These are phyloP conservation scores for Stenotaenia linearis DNA, from an alignment of 2,888 invertebrate genomes.

Conservation along the genomic window DNA sequence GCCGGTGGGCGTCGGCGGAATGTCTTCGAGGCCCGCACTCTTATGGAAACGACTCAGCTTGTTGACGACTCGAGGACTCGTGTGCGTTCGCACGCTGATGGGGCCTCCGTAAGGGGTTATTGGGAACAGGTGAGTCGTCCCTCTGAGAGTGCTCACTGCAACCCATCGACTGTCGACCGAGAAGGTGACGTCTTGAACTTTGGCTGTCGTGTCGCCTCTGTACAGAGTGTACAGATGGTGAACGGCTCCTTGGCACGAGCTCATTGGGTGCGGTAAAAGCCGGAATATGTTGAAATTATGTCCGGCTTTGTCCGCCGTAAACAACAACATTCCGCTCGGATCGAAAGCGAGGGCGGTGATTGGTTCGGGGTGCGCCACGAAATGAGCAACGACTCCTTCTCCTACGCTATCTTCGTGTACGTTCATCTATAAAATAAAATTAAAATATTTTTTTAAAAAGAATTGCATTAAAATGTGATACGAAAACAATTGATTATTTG, in stretches of 20 bases:
- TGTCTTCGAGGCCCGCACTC: conserved; percentile 75
- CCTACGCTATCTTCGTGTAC: conserved; percentile 56
- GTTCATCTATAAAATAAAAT: conserved; percentile 47
- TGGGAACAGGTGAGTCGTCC: conserved; percentile 96
- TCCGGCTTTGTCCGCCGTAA: conserved; percentile 86
- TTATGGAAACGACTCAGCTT: conserved; percentile 90
- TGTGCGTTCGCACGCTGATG: conserved; percentile 86
- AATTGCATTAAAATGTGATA: too few relatives aligned
- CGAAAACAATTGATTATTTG: too few relatives aligned
- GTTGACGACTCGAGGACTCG: conserved; percentile 88
- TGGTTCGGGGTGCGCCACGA: conserved; percentile 71
- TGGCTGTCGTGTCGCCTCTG: conserved; percentile 91
- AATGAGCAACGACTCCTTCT: conserved; percentile 77
- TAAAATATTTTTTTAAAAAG: too few relatives aligned
- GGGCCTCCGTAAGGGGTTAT: conserved; percentile 93
- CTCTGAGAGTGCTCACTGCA: conserved; percentile 88
- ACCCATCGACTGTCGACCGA: conserved; percentile 91
- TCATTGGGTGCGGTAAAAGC: conserved; percentile 85
- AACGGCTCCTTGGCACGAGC: conserved; percentile 76
- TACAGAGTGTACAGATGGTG: conserved; percentile 93
- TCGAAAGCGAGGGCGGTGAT: conserved; percentile 86
- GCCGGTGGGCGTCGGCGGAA: conserved; percentile 55
- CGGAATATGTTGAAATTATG: conserved; percentile 95
- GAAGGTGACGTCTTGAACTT: conserved; percentile 85
- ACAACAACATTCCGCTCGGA: conserved; percentile 76